Evolutionary conservation across 2,888 invertebrate genomes (phyloP), one percentile per base, ranked within the genome.

Genomic region (Oasisia sp.): DNA sequence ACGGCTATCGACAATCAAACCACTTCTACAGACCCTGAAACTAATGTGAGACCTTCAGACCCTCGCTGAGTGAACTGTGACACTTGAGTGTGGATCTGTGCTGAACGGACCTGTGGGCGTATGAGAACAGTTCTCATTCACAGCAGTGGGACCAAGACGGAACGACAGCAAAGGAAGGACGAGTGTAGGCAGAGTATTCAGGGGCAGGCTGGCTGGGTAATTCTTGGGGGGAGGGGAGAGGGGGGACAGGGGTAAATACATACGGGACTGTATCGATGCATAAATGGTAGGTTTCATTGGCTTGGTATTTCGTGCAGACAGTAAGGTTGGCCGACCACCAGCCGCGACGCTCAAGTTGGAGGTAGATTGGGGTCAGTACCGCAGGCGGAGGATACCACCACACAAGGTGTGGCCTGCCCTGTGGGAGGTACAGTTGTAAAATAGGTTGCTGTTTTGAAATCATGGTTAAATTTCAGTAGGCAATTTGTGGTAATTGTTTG

Each of bases 221-320:
- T 38, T 38, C 38, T 38, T 38, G 38, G 38, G 38, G 4, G 38
- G 38, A 4, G 4, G 38, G 38, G 38, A 50, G 74, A 27, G 74
- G 74, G 74, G 7, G 74, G 38, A 38, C 38, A 38, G 38, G 50
- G 50, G 50, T 50, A 74, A 74, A 19, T 27, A 27, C 74, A 74
- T 74, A 74, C 27, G n/a, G 74, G 74, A 27, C 74, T 74, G 74
- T 74, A 74, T 74, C 27, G 74, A 74, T 74, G 74, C 74, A 74
- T 74, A 74, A 74, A 74, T 74, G 74, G 74, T 74, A 74, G 74
- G 74, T 74, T 74, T 74, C 74, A 74, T 74, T 74, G 74, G 74
- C 74, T 74, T 74, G 74, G 27, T 74, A 74, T 74, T 74, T 74
- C 74, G 74, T 74, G n/a, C 74, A 74, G 27, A 74, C 74, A 74